Conservation (phyloP, 2,797 vertebrate species). For the Paratrypauchen microcephalus region DNA sequence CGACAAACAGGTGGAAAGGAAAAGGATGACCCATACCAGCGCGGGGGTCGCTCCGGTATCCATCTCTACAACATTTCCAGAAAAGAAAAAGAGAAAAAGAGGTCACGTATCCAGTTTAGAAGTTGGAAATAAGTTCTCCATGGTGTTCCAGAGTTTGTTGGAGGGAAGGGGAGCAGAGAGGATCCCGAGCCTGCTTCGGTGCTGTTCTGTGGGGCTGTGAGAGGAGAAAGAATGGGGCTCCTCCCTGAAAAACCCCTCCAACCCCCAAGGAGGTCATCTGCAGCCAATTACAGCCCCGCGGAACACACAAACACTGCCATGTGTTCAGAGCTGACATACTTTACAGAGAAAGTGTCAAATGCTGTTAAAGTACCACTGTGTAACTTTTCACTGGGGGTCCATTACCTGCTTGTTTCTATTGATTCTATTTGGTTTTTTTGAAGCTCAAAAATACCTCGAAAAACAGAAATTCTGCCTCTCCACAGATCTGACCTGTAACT, state of each 20-base stretch:
- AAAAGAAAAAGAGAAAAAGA: too few species aligned
- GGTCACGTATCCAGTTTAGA: slow-evolving; percentile 29
- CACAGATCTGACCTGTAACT: too few species aligned
- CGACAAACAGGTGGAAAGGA: slow-evolving; percentile 64
- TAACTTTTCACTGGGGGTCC: too few species aligned
- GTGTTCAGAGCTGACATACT: slow-evolving; percentile 1
- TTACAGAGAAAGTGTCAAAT: background rate
- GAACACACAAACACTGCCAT: slow-evolving; percentile 20
- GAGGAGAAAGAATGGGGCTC: slow-evolving; percentile 25
- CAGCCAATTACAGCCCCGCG: slow-evolving; percentile 73
- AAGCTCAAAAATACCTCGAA: too few species aligned
- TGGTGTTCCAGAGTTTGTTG: slow-evolving; percentile 38
- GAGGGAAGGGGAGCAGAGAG: slow-evolving; percentile 10
- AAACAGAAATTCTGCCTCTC: too few species aligned
- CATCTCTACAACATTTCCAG: slow-evolving; percentile 70
- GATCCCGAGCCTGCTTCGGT: background rate
- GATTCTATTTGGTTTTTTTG: too few species aligned
- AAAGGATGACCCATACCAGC: slow-evolving; percentile 63
- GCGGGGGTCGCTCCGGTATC: slow-evolving; percentile 55
- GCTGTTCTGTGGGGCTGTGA: background rate
- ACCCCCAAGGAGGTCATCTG: slow-evolving; percentile 81
- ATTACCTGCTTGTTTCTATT: too few species aligned
- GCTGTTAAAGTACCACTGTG: background rate
- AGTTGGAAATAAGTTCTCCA: slow-evolving; percentile 37
- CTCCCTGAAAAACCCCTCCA: slow-evolving; percentile 58